Evolutionary conservation across 2,113 vertebrate genomes (phyloP), one percentile per base, ranked within the genome.

Genomic region (Clarias magur): DNA sequence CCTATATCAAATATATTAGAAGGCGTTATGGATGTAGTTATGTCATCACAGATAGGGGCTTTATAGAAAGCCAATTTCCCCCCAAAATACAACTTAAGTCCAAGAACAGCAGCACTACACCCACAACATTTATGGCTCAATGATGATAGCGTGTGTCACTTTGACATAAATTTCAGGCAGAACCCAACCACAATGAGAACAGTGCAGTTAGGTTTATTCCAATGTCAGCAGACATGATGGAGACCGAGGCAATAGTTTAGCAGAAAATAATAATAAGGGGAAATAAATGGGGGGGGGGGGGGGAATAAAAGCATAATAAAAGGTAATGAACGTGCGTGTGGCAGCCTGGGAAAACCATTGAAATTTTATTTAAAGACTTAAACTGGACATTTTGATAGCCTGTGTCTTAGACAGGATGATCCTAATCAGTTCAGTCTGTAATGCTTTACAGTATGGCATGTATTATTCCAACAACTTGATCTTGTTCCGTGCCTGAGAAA

Each of bases 141-240:
- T 67, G 48, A 68, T 83, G 9, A 68, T 54, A 21, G 38, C 53
- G 13, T 75, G 12, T n/a, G 75, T 30, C 54, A 68, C 5, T 85
- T 15, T 42, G 30, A 21, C 3, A 84, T 25, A 75, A 16, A 48
- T 54, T 75, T 85, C 83, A 75, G 56, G 34, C 34, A 4, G 54
- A 85, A 75, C 25, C 27, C 19, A 48, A 63, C 56, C 54, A 84
- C 67, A 38, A 38, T 56, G 72, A 57, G 65, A 72, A 57, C 12
- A 54, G n/a, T 6, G 23, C 67, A 84, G 67, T 62, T n/a, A n/a
- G 12, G 6, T 73, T 60, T 59, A 48, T 75, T 19, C 21, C 72
- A 53, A 21, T n/a, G 83, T n/a, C 83, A 62, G 82, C 56, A 85
- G 83, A 75, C 70, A 85, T 60, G 21, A 25, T 4, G 70, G 68